Evolutionary conservation across 2,888 invertebrate species (phyloP).

Genomic region (Euplagia quadripunctaria): DNA sequence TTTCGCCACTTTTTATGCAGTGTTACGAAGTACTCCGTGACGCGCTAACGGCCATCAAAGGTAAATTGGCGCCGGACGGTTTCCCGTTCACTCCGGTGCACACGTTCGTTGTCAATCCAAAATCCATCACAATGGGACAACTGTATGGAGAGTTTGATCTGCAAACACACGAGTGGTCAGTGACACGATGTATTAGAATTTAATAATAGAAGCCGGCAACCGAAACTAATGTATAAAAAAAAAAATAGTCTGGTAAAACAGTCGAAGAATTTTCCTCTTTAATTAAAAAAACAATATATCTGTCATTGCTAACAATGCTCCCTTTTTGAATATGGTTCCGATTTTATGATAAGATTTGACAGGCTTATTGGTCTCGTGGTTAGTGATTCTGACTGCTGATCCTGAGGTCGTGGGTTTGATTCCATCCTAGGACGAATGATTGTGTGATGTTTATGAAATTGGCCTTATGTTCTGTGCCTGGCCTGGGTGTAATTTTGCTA

Average conservation of each 20-base stretch:
- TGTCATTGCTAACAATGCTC: too few species aligned
- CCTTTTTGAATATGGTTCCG: too few species aligned
- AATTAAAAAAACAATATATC: too few species aligned
- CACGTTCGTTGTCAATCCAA: conserved; percentile 91
- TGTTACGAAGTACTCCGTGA: conserved; percentile 90
- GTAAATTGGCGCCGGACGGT: conserved; percentile 91
- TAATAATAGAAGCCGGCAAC: neutral
- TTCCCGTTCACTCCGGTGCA: conserved; percentile 89
- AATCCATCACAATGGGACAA: conserved; percentile 94
- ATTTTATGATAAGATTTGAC: too few species aligned
- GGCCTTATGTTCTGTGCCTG: too few species aligned
- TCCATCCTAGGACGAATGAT: too few species aligned
- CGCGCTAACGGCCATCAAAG: conserved; percentile 89
- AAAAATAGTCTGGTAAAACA: neutral
- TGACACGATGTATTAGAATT: neutral
- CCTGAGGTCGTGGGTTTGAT: too few species aligned
- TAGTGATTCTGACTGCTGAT: too few species aligned
- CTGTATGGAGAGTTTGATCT: conserved; percentile 94
- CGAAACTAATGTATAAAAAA: neutral
- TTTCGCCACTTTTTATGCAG: conserved; percentile 63
- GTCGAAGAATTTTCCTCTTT: too few species aligned
- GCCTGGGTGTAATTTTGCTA: too few species aligned
- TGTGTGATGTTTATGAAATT: too few species aligned
- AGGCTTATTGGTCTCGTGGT: too few species aligned
- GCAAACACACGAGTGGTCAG: conserved; percentile 93